Evolutionary conservation across 2,113 vertebrate species (phyloP), one percentile per base, ranked within the genome.

Genomic region (Emydura subglobosa): DNA sequence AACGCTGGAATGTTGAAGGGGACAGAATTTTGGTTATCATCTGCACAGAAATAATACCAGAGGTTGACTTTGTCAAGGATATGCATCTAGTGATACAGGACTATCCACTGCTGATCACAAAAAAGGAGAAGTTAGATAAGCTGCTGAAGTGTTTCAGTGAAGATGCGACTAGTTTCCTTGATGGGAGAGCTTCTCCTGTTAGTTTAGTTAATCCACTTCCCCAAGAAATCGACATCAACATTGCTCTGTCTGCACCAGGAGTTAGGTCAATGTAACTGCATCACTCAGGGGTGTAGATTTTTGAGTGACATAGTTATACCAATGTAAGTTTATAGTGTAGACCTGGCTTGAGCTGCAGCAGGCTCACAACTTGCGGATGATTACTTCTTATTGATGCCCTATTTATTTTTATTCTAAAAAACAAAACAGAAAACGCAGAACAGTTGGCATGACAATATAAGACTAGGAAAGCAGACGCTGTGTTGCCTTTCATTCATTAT

Each of bases 341-440:
- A 68, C 61, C 9, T 72, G 65, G n/a, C 65, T n/a, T 39, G 31
- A 17, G 72, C 29, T 79, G 2, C 11, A 44, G 68, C 16, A 82
- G 81, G 65, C 50, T 44, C 44, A 59, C 5, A 5, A 72, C 79
- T 55, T 31, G 25, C 87, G 57, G 61, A 21, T 19, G 21, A 2
- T 34, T 86, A 44, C 53, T 76, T 19, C 25, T 22, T 49, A 1
- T 7, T 44, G 61, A 61, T 50, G 65, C 44, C 39, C 14, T 42
- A 0, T 29, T 80, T 47, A 78, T 39, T 44, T 53, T 5, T 1
- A 24, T 39, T 34, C 47, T 0, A 2, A 76, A 80, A 47, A 7
- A 47, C 89, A 50, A 39, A 72, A 19, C n/a, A 86, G 39, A 0
- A n/a, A 5, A 1, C 54, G 27, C 24, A 31, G 44, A 24, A 79